A percentile compares a stretch with the other conserved stretches of the same genome.
Evolutionary conservation across 2,113 vertebrate genomes (phyloP).

Genomic region (Trinectes maculatus): DNA sequence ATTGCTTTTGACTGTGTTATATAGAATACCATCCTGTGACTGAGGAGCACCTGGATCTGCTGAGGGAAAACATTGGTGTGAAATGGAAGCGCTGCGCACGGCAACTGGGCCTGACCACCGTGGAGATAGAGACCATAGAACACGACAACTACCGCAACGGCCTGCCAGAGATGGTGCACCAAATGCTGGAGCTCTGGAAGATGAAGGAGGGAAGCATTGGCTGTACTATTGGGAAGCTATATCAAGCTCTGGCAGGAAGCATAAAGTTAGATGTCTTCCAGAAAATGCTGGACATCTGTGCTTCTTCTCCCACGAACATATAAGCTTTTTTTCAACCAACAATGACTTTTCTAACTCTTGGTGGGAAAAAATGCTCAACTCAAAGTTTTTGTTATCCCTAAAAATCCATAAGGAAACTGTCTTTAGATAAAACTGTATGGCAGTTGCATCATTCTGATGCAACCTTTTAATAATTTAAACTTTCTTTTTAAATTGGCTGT

Average conservation of each 20-base stretch:
- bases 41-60: constrained; percentile 85
- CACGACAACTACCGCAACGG: constrained; percentile 90
- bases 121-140: constrained; percentile 92
- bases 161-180: constrained; percentile 92
- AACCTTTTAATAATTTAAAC: too few species aligned
- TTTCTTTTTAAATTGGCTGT: not conserved
- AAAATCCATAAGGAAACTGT: too few species aligned
- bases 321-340: not conserved
- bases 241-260: constrained; percentile 79
- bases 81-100: constrained; percentile 91
- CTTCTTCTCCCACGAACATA: not conserved
- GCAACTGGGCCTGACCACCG: constrained; percentile 82
- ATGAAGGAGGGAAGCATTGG: constrained; percentile 90
- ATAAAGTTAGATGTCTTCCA: constrained; percentile 81
- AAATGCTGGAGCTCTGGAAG: constrained; percentile 90
- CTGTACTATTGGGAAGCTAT: constrained; percentile 89
- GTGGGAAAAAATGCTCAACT: too few species aligned
- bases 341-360: too few species aligned
- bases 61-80: constrained; percentile 86
- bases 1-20: not conserved
- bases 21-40: constrained; percentile 75
- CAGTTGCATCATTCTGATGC: not conserved
- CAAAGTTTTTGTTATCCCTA: too few species aligned
- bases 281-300: constrained; percentile 66
- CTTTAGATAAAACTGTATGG: not conserved